Base-by-base conservation (phyloP, 2,797 vertebrate species). In the Acrossocheilus fasciatus region DNA sequence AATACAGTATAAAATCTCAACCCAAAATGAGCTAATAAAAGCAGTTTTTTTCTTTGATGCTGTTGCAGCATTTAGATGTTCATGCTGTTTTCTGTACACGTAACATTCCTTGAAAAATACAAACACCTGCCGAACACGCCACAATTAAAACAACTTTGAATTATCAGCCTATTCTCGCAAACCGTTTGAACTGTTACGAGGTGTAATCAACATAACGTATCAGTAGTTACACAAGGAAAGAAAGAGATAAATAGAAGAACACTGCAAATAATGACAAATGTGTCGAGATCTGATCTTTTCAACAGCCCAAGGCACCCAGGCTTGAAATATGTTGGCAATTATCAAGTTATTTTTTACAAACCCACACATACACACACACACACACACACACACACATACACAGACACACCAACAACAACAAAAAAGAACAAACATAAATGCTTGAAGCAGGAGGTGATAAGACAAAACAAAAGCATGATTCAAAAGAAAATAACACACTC, bases 221-320 rank as follows among this genome's bases (percentile, higher is more conserved):
- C 94, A 94, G 91, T 89, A 91, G 92, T 93, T 84, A 93, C 89
- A 91, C 83, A 87, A 86, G 62, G 78, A 89, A 89, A 89, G 66
- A 89, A 92, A 92, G 88, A 93, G 93, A 90, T 86, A 34, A 66
- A 64, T 86, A 88, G 85, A 83, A 85, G 82, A 83, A 82, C 80
- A 91, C 89, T 93, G 94, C 94, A 94, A 94, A 95, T 91, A 86
- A 94, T 93, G 93, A 94, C 89, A 88, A 91, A 94, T 89, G 92
- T 92, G 93, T 94, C 90, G 89, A 94, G 91, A 92, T 93, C 90
- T 85, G 80, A 86, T 82, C 8, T 92, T 86, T 91, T 93, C 92
- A 93, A 93, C 95, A 94, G 96, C 96, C 97, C 95, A 88, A 97
- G 97, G 96, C 96, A 96, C 96, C 94, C 96, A 95, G 96, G 96